Base-by-base conservation (phyloP, 1,140 invertebrate species). In the Leptestheria dahalacensis region DNA sequence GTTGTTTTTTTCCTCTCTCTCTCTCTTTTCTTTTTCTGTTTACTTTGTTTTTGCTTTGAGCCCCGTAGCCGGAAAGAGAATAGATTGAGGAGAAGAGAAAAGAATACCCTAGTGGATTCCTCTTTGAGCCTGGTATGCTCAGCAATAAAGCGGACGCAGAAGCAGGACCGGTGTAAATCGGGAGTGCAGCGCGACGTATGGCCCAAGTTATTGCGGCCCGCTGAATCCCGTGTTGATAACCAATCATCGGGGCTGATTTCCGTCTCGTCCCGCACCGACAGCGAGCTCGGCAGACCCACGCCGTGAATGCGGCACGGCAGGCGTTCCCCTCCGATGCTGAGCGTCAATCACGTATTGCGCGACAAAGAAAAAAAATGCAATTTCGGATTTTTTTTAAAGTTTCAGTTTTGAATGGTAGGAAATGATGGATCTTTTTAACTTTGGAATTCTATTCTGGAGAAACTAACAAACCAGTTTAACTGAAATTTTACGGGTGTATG, bases 101-200 rank as follows among this genome's bases (percentile, higher is more conserved):
- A 28, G 57, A 57, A 72, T 74, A 92, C 91, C 80, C 92, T 91
- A 48, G 88, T 91, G 9, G 89, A 91, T 66, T 91, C 88, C 70
- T 95, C 90, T 41, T 90, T 79, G 81, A 91, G 88, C 69, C 86
- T 85, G 0, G 91, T 93, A 68, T 95, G 91, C 67, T 93, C 88
- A 1, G 91, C 89, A 62, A 95, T 93, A 72, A 93, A 94, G 15
- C 89, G 79, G 24, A 94, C 88, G 69, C 90, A 92, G 71, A 91
- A 88, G 69, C 90, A 91, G 2, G 90, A 89, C 62, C 84, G 82
- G 73, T 94, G 90, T 33, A 94, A 82, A 70, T 88, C 86, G 6
- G 33, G 33, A 41, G 6, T 41, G 33, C 33, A 41, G 6, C 33
- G 6, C 6, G 33, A 9, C 33, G 33, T 41, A 15, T 41, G 33